Evolutionary conservation across 2,888 invertebrate genomes (phyloP).

Genomic region (Mimas tiliae): DNA sequence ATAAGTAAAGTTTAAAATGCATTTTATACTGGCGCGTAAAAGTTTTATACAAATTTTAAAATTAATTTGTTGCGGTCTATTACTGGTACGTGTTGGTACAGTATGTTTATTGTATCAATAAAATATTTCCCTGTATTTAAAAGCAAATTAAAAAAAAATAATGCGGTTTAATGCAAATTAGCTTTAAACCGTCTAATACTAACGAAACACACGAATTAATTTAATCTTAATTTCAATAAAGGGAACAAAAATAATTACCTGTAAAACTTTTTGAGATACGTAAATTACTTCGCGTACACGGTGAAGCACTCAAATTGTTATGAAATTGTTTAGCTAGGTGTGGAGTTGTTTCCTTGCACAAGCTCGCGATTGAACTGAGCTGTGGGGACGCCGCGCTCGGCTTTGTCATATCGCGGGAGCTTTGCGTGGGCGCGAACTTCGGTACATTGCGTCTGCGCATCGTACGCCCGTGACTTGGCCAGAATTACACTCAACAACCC

Average conservation of each 20-base stretch:
- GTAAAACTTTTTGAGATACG: slow-evolving; percentile 32
- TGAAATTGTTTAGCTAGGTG: slow-evolving; percentile 24
- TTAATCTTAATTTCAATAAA: background rate
- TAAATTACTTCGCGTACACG: slow-evolving; percentile 34
- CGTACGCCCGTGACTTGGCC: slow-evolving; percentile 52
- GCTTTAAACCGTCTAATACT: too few relatives aligned
- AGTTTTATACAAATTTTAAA: background rate
- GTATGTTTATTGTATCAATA: background rate
- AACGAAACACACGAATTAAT: background rate
- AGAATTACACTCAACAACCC: slow-evolving; percentile 36
- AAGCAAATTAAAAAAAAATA: too few relatives aligned
- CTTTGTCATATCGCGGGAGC: slow-evolving; percentile 67
- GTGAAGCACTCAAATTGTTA: background rate
- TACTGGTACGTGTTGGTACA: background rate
- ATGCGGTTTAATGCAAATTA: too few relatives aligned
- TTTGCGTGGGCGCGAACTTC: slow-evolving; percentile 68
- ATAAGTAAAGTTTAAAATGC: background rate
- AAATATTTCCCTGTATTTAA: background rate
- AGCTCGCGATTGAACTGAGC: slow-evolving; percentile 74
- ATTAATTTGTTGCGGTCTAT: background rate
- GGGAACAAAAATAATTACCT: slow-evolving; percentile 14
- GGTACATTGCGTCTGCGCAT: slow-evolving; percentile 57
- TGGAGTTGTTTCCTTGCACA: slow-evolving; percentile 64
- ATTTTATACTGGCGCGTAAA: background rate
- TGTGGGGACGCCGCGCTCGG: slow-evolving; percentile 52